A percentile compares a stretch with the other conserved stretches of the same genome.
Evolutionary conservation across 2,113 vertebrate genomes (phyloP).

Genomic region (Vidua chalybeata): DNA sequence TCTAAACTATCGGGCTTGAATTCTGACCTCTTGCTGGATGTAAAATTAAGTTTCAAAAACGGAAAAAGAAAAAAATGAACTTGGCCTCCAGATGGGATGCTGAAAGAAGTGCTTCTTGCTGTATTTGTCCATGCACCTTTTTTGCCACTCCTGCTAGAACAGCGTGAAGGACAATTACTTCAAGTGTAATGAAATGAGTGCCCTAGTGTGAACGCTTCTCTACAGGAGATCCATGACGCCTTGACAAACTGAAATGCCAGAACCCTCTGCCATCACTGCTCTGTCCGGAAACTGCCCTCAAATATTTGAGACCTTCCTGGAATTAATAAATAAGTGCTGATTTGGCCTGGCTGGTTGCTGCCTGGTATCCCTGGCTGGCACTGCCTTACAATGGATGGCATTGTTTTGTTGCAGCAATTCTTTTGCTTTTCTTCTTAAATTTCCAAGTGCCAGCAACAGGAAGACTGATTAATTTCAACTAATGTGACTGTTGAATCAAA

Average conservation of each 20-base stretch:
- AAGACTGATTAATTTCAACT: constrained; percentile 63
- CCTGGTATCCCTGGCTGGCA: constrained; percentile 59
- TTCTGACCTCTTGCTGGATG: neutral
- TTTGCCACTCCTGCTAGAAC: neutral
- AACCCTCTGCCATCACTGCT: constrained; percentile 16
- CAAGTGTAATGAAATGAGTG: constrained; percentile 12
- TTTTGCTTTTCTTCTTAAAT: constrained; percentile 52
- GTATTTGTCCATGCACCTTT: neutral
- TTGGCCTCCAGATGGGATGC: neutral
- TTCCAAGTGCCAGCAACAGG: constrained; percentile 32
- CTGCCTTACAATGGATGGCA: constrained; percentile 63
- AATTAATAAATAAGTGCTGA: constrained; percentile 71
- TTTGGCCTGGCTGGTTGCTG: constrained; percentile 62
- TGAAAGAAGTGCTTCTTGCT: neutral
- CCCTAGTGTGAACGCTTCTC: neutral
- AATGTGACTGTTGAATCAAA: constrained; percentile 59
- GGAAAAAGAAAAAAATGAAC: neutral
- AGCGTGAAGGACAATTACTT: neutral
- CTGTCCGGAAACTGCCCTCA: constrained; percentile 51
- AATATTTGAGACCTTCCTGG: constrained; percentile 70
- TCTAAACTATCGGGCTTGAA: neutral
- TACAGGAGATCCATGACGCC: neutral
- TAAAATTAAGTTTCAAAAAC: neutral
- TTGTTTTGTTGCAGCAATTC: constrained; percentile 58
- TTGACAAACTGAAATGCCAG: constrained; percentile 9